phyloP scores from a whole-genome alignment of 2,797 vertebrate genomes.

The Scarus forsteni region DNA sequence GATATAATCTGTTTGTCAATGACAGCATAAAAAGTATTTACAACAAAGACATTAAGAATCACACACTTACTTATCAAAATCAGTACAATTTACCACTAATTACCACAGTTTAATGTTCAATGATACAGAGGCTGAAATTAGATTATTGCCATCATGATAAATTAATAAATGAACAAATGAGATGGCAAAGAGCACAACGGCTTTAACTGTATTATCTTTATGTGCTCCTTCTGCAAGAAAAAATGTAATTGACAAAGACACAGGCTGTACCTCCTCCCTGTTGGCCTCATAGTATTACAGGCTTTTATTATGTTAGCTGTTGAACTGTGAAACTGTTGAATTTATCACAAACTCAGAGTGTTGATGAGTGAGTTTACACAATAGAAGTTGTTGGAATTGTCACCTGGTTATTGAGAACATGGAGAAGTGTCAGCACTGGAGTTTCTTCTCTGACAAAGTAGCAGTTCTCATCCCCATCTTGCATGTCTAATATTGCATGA shows the following conservation, averaged over 20 bases:
- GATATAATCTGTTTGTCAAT: too few species aligned
- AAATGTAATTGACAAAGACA: not conserved
- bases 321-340: slow-evolving; percentile 42
- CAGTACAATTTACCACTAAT: too few species aligned
- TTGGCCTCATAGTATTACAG: not conserved
- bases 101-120: too few species aligned
- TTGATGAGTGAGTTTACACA: slow-evolving; percentile 49
- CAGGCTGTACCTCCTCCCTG: slow-evolving; percentile 9
- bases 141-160: too few species aligned
- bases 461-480: not conserved
- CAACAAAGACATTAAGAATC: too few species aligned
- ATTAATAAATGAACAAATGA: too few species aligned
- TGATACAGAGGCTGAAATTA: too few species aligned
- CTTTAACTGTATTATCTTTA: too few species aligned
- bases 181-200: too few species aligned
- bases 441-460: not conserved
- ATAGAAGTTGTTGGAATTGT: slow-evolving; percentile 6
- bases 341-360: slow-evolving; percentile 36
- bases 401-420: slow-evolving; percentile 2
- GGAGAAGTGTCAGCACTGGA: not conserved
- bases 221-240: slow-evolving; percentile 17
- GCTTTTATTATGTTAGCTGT: slow-evolving; percentile 30
- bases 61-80: too few species aligned
- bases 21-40: too few species aligned
- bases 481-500: not conserved